A percentile compares a stretch with the other conserved stretches of the same genome.
Evolutionary conservation across 1,140 invertebrate species (phyloP).

Genomic region (Diabrotica virgifera): DNA sequence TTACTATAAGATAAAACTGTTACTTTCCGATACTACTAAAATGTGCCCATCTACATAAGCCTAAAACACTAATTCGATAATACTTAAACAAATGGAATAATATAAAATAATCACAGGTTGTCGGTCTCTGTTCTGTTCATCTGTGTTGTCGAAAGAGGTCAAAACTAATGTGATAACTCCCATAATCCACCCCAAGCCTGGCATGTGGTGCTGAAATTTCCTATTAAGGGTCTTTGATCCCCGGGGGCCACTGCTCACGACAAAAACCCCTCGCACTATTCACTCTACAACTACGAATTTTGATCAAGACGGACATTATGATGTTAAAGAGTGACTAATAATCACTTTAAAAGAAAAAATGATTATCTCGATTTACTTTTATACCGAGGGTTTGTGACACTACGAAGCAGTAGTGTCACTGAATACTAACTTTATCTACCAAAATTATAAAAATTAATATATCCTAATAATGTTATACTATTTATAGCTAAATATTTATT

Average conservation of each 20-base stretch:
- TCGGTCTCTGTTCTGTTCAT: conserved; percentile 6
- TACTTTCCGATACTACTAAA: too few relatives aligned
- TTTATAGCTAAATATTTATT: too few relatives aligned
- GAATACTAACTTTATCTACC: too few relatives aligned
- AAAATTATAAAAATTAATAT: too few relatives aligned
- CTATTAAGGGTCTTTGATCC: conserved; percentile 21
- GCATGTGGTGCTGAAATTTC: conserved; percentile 26
- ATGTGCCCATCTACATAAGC: too few relatives aligned
- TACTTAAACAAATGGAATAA: conserved; percentile 15
- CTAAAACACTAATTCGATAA: conserved; percentile 12
- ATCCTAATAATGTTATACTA: too few relatives aligned
- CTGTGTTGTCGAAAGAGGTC: conserved; percentile 15
- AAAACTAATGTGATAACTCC: conserved; percentile 24
- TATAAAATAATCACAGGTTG: conserved; percentile 24
- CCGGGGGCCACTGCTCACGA: conserved; percentile 14
- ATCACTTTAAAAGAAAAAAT: not conserved
- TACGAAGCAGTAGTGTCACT: too few relatives aligned
- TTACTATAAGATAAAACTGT: too few relatives aligned
- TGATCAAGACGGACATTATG: not conserved
- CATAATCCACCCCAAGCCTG: conserved; percentile 22
- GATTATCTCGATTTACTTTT: not conserved
- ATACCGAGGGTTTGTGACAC: not conserved
- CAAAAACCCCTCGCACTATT: conserved; percentile 10
- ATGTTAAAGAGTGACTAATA: not conserved
- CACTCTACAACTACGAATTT: not conserved